phyloP scores from a whole-genome alignment of 2,888 invertebrate species.

The Phalera bucephala region DNA sequence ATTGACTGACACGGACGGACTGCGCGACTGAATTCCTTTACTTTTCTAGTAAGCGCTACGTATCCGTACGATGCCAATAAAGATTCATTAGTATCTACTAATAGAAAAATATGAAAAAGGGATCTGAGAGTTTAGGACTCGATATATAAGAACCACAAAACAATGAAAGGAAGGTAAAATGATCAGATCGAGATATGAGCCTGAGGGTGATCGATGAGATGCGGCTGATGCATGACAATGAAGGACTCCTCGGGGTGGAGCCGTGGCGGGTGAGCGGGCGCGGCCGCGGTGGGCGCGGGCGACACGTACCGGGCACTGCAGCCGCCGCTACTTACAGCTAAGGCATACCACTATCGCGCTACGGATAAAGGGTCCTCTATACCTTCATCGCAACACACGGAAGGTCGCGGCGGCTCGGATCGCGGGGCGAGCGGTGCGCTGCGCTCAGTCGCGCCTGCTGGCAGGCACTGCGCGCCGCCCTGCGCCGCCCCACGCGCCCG shows the following conservation, averaged over 20 bases:
- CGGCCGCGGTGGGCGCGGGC: slow-evolving; percentile 45
- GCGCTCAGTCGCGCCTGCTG: slow-evolving; percentile 41
- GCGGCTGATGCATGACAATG: slow-evolving; percentile 16
- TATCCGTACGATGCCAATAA: too few species aligned
- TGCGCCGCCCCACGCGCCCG: slow-evolving; percentile 16
- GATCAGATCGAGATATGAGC: slow-evolving; percentile 3
- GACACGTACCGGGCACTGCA: slow-evolving; percentile 60
- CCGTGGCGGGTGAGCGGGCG: slow-evolving; percentile 29
- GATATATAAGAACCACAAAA: too few species aligned
- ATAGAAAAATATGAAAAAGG: too few species aligned
- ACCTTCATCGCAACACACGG: slow-evolving; percentile 79
- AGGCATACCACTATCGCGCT: slow-evolving; percentile 69
- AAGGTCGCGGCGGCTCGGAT: slow-evolving; percentile 41
- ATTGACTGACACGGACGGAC: too few species aligned
- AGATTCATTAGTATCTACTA: too few species aligned
- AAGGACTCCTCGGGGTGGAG: slow-evolving; percentile 16
- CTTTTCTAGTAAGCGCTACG: too few species aligned
- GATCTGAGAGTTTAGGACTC: too few species aligned
- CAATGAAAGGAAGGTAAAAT: too few species aligned
- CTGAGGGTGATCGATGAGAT: slow-evolving; percentile 16
- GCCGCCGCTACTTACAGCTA: slow-evolving; percentile 69
- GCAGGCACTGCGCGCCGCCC: slow-evolving; percentile 37
- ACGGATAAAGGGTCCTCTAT: slow-evolving; percentile 60
- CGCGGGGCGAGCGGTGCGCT: slow-evolving; percentile 41
- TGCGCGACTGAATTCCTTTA: too few species aligned